phyloP scores from a whole-genome alignment of 2,888 invertebrate genomes.

The Trisateles emortualis region DNA sequence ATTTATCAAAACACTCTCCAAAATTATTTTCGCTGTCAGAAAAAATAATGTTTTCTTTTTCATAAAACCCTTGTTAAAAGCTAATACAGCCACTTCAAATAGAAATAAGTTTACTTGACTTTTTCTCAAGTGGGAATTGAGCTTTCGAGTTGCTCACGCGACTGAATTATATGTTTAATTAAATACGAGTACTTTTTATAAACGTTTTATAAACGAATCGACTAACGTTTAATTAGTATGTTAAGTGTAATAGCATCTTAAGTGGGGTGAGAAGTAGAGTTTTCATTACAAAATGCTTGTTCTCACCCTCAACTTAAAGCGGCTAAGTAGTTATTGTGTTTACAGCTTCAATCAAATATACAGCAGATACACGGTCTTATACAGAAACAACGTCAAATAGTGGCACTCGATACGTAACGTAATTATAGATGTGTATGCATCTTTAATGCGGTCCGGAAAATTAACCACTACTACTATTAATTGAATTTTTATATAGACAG shows the following conservation, averaged over 20 bases:
- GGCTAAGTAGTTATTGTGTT: constrained; percentile 14
- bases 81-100: not conserved
- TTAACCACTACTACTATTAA: too few relatives aligned
- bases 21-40: not conserved
- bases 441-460: too few relatives aligned
- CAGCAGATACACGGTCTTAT: too few relatives aligned
- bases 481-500: too few relatives aligned
- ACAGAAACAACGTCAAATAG: too few relatives aligned
- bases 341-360: not conserved
- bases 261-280: constrained; percentile 14
- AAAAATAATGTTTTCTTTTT: not conserved
- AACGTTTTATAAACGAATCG: constrained; percentile 4
- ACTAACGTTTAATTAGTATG: constrained; percentile 13
- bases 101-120: constrained; percentile 3
- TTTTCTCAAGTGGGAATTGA: not conserved
- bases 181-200: not conserved
- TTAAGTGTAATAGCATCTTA: constrained; percentile 7
- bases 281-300: constrained; percentile 25
- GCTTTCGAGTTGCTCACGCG: not conserved
- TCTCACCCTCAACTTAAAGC: constrained; percentile 28
- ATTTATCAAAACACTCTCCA: not conserved
- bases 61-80: not conserved
- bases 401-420: too few relatives aligned
- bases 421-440: too few relatives aligned
- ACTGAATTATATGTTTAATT: constrained; percentile 2